These are phyloP conservation scores for Streptopelia turtur DNA, from an alignment of 2,797 vertebrate genomes.

Conservation along the genomic window DNA sequence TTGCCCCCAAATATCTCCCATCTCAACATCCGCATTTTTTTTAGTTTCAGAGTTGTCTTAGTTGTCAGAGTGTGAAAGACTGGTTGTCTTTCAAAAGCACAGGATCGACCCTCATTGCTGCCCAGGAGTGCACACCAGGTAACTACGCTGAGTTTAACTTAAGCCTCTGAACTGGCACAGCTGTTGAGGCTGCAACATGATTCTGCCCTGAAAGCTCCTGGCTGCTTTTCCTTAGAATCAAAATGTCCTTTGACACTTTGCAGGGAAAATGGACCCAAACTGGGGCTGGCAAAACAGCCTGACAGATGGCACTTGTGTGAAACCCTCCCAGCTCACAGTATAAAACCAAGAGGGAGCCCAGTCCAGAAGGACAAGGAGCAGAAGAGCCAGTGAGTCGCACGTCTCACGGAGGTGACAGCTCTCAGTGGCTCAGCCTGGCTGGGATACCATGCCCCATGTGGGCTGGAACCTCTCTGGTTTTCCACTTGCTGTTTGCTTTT, in stretches of 20 bases:
- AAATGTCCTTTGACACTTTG: not conserved
- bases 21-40: not conserved
- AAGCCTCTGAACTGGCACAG: not conserved
- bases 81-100: not conserved
- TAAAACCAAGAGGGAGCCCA: not conserved
- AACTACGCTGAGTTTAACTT: not conserved
- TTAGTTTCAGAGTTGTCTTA: not conserved
- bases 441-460: not conserved
- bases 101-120: not conserved
- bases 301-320: not conserved
- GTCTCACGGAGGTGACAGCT: not conserved
- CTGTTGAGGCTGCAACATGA: not conserved
- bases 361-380: not conserved
- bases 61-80: no score
- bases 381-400: fast-evolving
- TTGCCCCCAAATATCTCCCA: not conserved
- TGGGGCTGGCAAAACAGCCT: not conserved
- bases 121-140: not conserved
- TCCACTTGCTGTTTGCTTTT: not conserved
- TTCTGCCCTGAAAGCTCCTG: not conserved
- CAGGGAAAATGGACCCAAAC: not conserved
- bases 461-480: not conserved
- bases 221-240: not conserved
- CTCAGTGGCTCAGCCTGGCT: not conserved
- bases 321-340: not conserved